These are phyloP conservation scores for Diadema setosum DNA, from an alignment of 35 echinoderm and acorn worm species.

Conservation along the genomic window DNA sequence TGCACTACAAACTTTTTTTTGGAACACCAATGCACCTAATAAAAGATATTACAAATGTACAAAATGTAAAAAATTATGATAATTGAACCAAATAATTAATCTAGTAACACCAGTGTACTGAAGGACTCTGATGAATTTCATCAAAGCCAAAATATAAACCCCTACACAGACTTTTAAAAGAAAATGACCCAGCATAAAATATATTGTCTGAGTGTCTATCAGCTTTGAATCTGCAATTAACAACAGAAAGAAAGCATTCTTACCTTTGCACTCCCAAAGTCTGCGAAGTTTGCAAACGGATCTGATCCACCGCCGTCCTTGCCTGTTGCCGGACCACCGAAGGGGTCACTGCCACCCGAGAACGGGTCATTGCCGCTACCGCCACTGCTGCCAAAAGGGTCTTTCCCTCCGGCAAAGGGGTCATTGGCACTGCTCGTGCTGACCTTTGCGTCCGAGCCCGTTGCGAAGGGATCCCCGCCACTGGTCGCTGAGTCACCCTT, in stretches of 20 bases:
- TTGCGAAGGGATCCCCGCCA: conserved; percentile 38
- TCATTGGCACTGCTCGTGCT: conserved; percentile 45
- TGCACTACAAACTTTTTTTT: too few relatives aligned
- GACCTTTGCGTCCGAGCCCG: not conserved
- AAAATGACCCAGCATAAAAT: too few relatives aligned
- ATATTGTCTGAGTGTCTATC: too few relatives aligned
- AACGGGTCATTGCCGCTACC: conserved; percentile 42
- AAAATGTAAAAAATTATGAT: too few relatives aligned
- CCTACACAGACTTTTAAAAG: too few relatives aligned
- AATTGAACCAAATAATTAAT: too few relatives aligned
- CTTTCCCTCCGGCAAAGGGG: conserved; percentile 28
- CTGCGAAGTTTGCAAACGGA: conserved; percentile 89
- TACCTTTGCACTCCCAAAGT: conserved; percentile 86
- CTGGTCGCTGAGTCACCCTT: not conserved
- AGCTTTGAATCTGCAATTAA: too few relatives aligned
- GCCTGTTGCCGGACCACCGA: conserved; percentile 4
- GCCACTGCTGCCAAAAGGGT: not conserved
- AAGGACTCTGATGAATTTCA: too few relatives aligned
- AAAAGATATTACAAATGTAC: too few relatives aligned
- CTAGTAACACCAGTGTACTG: too few relatives aligned
- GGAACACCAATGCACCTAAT: too few relatives aligned
- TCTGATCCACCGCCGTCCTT: conserved; percentile 23
- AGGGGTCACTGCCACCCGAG: conserved; percentile 49
- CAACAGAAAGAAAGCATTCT: not conserved
- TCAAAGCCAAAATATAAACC: too few relatives aligned